Percentiles rank a stretch among this genome's conserved stretches.
phyloP scores from a whole-genome alignment of 2,113 vertebrate genomes.

The Cichladusa arquata region DNA sequence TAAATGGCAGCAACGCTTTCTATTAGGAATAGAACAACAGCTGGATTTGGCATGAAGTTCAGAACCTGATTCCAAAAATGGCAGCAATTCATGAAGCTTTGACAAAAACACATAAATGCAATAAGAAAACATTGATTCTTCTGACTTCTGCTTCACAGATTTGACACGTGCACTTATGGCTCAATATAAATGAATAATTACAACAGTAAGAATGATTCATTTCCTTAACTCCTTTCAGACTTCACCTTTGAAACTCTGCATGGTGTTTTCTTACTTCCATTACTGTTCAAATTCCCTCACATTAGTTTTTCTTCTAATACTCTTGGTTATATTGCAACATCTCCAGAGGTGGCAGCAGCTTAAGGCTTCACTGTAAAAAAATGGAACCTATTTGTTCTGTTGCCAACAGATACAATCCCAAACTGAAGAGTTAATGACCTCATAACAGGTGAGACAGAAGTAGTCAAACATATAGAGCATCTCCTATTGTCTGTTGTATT shows the following conservation, averaged over 20 bases:
- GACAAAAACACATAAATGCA: slow-evolving; percentile 49
- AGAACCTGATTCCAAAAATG: slow-evolving; percentile 44
- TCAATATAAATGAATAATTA: slow-evolving; percentile 50
- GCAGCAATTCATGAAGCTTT: slow-evolving; percentile 41
- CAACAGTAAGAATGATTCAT: slow-evolving; percentile 33
- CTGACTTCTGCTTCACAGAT: not conserved
- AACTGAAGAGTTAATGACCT: not conserved
- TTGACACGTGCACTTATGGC: slow-evolving; percentile 38
- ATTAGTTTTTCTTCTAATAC: slow-evolving; percentile 24
- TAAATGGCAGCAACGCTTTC: slow-evolving; percentile 14
- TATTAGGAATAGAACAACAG: slow-evolving; percentile 34
- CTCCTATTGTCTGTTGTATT: not conserved
- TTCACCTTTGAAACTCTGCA: slow-evolving; percentile 2
- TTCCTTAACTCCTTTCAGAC: not conserved
- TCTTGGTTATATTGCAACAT: not conserved
- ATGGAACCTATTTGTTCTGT: not conserved
- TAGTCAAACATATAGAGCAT: not conserved
- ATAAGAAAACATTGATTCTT: slow-evolving; percentile 62
- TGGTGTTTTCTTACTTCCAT: not conserved
- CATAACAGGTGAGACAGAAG: not conserved
- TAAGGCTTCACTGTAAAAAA: not conserved
- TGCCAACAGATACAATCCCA: not conserved
- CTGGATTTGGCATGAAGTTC: slow-evolving; percentile 47
- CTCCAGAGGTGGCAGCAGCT: not conserved
- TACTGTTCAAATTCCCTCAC: not conserved